Evolutionary conservation across 2,113 vertebrate genomes (phyloP).

Genomic region (Aptenodytes patagonicus): DNA sequence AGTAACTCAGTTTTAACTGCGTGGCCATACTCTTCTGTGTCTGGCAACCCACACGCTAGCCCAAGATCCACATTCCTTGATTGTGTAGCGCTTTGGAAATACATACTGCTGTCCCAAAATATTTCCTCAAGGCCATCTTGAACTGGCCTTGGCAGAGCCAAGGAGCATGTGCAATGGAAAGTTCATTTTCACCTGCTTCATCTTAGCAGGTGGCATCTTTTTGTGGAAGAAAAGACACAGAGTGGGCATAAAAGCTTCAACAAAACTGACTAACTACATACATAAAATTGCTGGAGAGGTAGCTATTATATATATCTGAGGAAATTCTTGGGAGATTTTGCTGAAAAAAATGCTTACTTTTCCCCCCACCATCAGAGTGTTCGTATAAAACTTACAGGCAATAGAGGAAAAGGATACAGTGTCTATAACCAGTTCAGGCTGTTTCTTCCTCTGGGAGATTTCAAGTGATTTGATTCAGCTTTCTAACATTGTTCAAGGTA

Average conservation of each 20-base stretch:
- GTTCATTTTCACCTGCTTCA: neutral
- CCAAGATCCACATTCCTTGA: neutral
- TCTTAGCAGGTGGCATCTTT: neutral
- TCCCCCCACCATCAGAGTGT: neutral
- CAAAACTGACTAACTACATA: constrained; percentile 7
- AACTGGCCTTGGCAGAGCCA: neutral
- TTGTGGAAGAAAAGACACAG: neutral
- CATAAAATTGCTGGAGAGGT: constrained; percentile 53
- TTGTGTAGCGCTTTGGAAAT: neutral
- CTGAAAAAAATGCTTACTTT: constrained; percentile 37
- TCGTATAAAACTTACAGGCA: constrained; percentile 72
- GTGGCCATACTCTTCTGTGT: neutral
- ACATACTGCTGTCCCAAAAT: neutral
- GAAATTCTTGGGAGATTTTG: constrained; percentile 66
- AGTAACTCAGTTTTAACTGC: neutral
- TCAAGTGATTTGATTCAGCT: constrained; percentile 79
- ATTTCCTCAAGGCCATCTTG: neutral
- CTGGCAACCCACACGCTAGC: neutral
- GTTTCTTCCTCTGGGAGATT: constrained; percentile 74
- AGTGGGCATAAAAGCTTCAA: neutral
- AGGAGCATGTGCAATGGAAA: neutral
- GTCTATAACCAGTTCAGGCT: constrained; percentile 68
- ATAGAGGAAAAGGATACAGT: constrained; percentile 27
- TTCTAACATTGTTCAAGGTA: constrained; percentile 79
- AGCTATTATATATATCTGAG: constrained; percentile 53